Evolutionary conservation across 2,888 invertebrate genomes (phyloP).

Genomic region (Latrodectus hesperus): DNA sequence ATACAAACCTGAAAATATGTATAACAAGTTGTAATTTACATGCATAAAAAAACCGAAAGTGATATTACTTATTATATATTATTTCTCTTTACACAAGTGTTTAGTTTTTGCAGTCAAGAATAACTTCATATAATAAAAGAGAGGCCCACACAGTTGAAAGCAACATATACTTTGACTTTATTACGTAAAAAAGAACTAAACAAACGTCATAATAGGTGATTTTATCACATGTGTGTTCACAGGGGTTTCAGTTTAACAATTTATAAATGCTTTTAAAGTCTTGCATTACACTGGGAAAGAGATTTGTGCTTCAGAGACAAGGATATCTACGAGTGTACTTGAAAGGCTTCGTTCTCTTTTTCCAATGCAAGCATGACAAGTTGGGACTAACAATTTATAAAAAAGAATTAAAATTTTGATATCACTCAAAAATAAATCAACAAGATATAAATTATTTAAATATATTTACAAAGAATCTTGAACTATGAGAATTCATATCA

Average conservation of each 20-base stretch:
- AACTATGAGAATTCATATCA: neutral
- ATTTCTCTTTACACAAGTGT: too few species aligned
- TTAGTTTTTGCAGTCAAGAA: too few species aligned
- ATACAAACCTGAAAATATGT: too few species aligned
- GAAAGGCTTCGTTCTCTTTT: constrained; percentile 44
- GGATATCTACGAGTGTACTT: constrained; percentile 45
- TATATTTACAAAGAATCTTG: neutral
- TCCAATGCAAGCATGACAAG: constrained; percentile 44
- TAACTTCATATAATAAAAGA: neutral
- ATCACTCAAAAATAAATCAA: neutral
- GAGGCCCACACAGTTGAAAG: constrained; percentile 32
- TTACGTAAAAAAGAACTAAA: constrained; percentile 65
- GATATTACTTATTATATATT: too few species aligned
- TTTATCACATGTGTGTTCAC: constrained; percentile 65
- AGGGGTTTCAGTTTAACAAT: constrained; percentile 54
- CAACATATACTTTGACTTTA: constrained; percentile 68
- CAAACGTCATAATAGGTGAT: constrained; percentile 65
- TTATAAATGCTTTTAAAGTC: constrained; percentile 46
- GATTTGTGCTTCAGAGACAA: constrained; percentile 53
- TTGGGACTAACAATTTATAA: neutral
- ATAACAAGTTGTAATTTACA: too few species aligned
- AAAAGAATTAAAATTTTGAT: neutral
- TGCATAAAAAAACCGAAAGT: too few species aligned
- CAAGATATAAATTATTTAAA: neutral
- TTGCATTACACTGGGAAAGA: constrained; percentile 57